phyloP scores from a whole-genome alignment of 1,140 invertebrate genomes.

The Aleiodes sp. region DNA sequence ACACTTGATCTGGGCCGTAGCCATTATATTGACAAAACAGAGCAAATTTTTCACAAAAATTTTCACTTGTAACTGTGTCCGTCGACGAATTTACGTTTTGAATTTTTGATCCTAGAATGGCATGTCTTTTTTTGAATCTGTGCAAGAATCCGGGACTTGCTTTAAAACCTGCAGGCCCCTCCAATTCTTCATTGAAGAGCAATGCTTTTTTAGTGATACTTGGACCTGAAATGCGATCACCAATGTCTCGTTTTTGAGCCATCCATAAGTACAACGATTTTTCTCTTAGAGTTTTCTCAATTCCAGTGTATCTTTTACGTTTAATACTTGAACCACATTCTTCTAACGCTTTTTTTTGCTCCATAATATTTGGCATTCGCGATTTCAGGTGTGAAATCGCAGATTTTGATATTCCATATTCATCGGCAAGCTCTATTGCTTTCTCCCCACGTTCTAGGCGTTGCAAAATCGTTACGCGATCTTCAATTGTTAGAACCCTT shows the following conservation, averaged over 20 bases:
- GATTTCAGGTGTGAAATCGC: slow-evolving; percentile 7
- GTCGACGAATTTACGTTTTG: slow-evolving; percentile 36
- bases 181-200: slow-evolving; percentile 34
- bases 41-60: slow-evolving; percentile 21
- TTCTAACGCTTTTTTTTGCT: not conserved
- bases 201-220: slow-evolving; percentile 39
- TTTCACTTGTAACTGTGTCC: slow-evolving; percentile 21
- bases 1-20: slow-evolving; percentile 41
- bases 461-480: not conserved
- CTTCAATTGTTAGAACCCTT: not conserved
- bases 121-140: slow-evolving; percentile 51
- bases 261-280: slow-evolving; percentile 33
- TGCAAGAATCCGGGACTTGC: slow-evolving; percentile 50
- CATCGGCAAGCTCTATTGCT: not conserved
- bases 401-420: not conserved
- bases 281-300: not conserved
- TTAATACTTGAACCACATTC: not conserved
- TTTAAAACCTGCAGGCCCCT: slow-evolving; percentile 41
- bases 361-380: not conserved
- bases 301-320: not conserved
- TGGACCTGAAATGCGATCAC: slow-evolving; percentile 36
- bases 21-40: slow-evolving; percentile 14
- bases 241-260: slow-evolving; percentile 32
- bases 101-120: slow-evolving; percentile 41
- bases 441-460: not conserved